Evolutionary conservation across 2,113 vertebrate species (phyloP), one percentile per base, ranked within the genome.

Genomic region (Fukomys damarensis): DNA sequence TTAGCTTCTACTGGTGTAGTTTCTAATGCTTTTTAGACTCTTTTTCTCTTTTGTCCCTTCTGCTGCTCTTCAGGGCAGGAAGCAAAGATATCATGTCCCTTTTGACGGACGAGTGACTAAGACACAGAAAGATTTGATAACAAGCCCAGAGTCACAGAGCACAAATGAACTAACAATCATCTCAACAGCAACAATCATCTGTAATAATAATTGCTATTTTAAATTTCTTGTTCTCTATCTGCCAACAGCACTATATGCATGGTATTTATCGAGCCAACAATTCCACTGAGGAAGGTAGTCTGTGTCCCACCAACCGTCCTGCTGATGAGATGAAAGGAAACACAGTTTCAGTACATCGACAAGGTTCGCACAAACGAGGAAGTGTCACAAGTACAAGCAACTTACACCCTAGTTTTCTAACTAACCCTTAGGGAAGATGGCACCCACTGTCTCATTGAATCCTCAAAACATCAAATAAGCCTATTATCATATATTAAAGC

Each of bases 271-370:
- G 9, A 20, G 93, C 43, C 65, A 72, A 85, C n/a, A 85, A 1
- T 54, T 61, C 86, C 30, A 2, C 16, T 28, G 49, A 61, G 28
- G 5, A 41, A 56, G 59, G 59, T 16, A 12, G 43, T 22, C 30
- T 7, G 11, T 26, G 8, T 7, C 2, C 17, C 20, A 13, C 56
- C 2, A 0, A 13, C 56, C 2, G 0, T 0, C 16, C 52, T 54
- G 20, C 52, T 66, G 79, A 24, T 20, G 19, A 59, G 59, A 43
- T 1, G 17, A 79, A 61, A 41, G 22, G 52, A 49, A 32, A 68
- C 13, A 1, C 20, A 0, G 41, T 35, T 10, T n/a, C 46, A 59
- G 30, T 1, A 9, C 7, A 1, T 17, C 1, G 82, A 14, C 59
- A 49, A 86, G 43, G 93, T 14, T 61, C 52, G 17, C 11, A 5